Evolutionary conservation across 2,888 invertebrate species (phyloP), one percentile per base, ranked within the genome.

Genomic region (Crossocerus cetratus): DNA sequence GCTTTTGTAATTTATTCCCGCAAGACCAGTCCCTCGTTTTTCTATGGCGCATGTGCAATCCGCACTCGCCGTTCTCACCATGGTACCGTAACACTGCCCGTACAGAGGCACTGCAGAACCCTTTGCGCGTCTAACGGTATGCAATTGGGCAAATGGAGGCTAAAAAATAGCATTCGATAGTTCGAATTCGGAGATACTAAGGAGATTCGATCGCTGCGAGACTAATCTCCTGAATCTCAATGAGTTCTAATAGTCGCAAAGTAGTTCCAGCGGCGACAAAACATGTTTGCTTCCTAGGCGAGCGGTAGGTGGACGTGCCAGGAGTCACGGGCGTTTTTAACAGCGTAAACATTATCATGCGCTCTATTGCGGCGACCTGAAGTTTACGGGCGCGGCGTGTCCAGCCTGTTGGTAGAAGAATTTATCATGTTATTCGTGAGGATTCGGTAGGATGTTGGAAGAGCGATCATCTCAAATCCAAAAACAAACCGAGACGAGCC

Each of bases 401-500:
- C 5, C 14, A 49, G 16, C 1, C 5, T 4, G 14, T 14, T 16
- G 16, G 49, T n/a, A 16, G n/a, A n/a, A 49, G 49, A 49, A 49
- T 49, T 49, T 49, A 49, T 49, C n/a, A 53, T 14, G 23, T 42
- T 53, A n/a, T 18, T 32, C 32, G 21, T 54, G 32, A 45, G 16
- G 5, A n/a, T n/a, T n/a, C 21, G 45, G 57, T n/a, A 8, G 14
- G 49, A 23, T 4, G 2, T 20, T 20, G 22, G 22, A 23, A 18
- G 32, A 22, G 59, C 20, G 69, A 70, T 76, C 56, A 70, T 67
- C 74, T 60, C 67, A 64, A 62, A 20, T 23, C n/a, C 57, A n/a
- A 64, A 71, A 74, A 71, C 69, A 76, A 76, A 74, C 63, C 42
- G 11, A 13, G 18, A n/a, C n/a, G n/a, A n/a, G n/a, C n/a, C n/a